Evolutionary conservation across 2,113 vertebrate genomes (phyloP), one percentile per base, ranked within the genome.

Genomic region (Ailurus styani): DNA sequence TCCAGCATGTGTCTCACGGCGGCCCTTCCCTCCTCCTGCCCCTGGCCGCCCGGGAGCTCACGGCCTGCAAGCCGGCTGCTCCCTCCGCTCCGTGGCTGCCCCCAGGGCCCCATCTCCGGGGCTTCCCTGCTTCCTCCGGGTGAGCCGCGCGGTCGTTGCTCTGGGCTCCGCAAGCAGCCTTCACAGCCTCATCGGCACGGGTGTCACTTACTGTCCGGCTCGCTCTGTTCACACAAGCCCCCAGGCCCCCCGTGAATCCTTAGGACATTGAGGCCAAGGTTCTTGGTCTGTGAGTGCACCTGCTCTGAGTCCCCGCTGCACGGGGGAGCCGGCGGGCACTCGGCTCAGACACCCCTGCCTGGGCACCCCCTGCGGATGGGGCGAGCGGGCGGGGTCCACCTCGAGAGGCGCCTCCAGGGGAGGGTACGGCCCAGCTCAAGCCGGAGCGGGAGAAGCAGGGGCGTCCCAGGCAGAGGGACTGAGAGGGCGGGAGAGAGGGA

Each of bases 1-100:
- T 5, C 31, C 34, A 2, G 68, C 0, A 0, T 23, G 8, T 5
- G 1, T n/a, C 42, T 18, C 37, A 3, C 52, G 0, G 11, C 52
- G 6, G 20, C 45, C 54, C 42, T 23, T 45, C 70, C 23, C 23
- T 42, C 40, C 42, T 17, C 29, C 31, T 4, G 21, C 37, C 8
- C 2, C 73, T 7, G 0, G 13, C 45, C 4, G 27, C 79, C 64
- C 37, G 27, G 2, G 5, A 2, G 7, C 34, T 18, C 34, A 8
- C 7, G 1, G 40, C 52, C 62, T 2, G 0, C 2, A 5, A 27
- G 47, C 31, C 68, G 14, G 34, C 29, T 47, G 47, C n/a, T 23
- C 23, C 21, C 40, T 25, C 29, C 0, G 0, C 68, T 47, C 31
- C 40, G 34, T 0, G 0, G 21, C 42, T 31, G 60, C 29, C 66